These are phyloP conservation scores for Axis porcinus DNA, from an alignment of 2,113 vertebrate genomes.

Conservation along the genomic window DNA sequence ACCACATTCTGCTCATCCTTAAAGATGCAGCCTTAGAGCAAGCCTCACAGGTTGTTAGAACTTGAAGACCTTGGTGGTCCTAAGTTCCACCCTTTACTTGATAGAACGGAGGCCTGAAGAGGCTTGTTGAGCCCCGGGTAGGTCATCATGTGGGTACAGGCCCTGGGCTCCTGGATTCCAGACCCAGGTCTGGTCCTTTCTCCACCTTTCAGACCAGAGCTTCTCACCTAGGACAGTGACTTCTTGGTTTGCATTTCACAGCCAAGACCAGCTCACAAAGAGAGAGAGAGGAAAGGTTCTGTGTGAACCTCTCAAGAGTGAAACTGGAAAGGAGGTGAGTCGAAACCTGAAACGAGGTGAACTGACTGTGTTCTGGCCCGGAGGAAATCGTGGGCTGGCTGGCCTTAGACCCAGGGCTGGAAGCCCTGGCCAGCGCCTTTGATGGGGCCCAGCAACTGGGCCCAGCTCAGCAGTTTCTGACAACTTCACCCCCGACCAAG, in stretches of 20 bases:
- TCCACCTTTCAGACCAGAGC: not conserved
- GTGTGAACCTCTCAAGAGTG: conserved; percentile 39
- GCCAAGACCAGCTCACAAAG: not conserved
- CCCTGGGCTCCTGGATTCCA: not conserved
- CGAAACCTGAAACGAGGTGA: conserved; percentile 43
- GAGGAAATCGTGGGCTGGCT: conserved; percentile 54
- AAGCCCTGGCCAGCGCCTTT: conserved; percentile 39
- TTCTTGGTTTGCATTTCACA: not conserved
- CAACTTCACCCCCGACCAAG: not conserved
- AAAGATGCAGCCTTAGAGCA: not conserved
- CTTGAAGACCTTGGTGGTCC: not conserved
- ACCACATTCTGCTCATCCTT: not conserved
- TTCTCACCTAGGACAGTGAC: accelerated
- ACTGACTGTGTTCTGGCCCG: not conserved
- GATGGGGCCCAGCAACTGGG: conserved; percentile 21
- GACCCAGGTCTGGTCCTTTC: accelerated
- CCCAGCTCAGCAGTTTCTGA: conserved; percentile 55
- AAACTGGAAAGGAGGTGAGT: conserved; percentile 44
- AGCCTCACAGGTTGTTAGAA: accelerated
- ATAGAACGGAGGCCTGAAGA: not conserved
- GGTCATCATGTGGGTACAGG: accelerated
- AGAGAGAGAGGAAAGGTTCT: not conserved
- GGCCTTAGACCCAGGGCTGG: conserved; percentile 21
- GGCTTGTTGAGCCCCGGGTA: accelerated
- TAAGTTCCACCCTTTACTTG: accelerated